These are phyloP conservation scores for Corydoras maculifer DNA, from an alignment of 2,113 vertebrate species.

Conservation along the genomic window DNA sequence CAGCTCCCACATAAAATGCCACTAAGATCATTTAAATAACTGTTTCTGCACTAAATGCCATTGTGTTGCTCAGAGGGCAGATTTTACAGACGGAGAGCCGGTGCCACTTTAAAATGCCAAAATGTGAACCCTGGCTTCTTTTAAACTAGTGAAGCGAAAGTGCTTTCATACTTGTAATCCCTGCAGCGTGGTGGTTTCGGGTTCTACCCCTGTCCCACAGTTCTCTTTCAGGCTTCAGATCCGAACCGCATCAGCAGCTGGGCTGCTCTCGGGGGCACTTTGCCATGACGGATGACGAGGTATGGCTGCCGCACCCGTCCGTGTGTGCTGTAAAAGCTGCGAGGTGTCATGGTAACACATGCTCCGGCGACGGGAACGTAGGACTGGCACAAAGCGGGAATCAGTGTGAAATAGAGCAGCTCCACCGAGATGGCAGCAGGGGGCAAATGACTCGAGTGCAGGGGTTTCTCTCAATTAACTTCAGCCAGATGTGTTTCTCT, in stretches of 20 bases:
- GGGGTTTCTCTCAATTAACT: conserved; percentile 14
- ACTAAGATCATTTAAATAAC: neutral
- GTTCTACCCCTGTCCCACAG: neutral
- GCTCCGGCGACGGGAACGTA: neutral
- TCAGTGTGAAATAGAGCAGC: conserved; percentile 23
- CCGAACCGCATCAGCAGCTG: neutral
- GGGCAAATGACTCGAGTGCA: conserved; percentile 26
- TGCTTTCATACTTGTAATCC: neutral
- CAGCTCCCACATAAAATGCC: neutral
- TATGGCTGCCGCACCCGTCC: neutral
- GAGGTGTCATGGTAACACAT: conserved; percentile 1
- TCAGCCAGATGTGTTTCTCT: neutral
- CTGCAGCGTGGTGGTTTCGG: neutral
- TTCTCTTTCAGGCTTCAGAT: neutral
- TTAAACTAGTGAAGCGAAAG: no score
- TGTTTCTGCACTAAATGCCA: neutral
- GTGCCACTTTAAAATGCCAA: no score
- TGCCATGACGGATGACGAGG: neutral
- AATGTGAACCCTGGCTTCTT: no score
- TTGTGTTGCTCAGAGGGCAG: no score
- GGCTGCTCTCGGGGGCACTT: conserved; percentile 25
- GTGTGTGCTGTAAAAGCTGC: conserved; percentile 1
- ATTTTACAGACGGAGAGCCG: no score
- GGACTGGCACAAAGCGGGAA: conserved; percentile 6
- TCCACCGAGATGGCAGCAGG: conserved; percentile 6